A percentile compares a stretch with the other conserved stretches of the same genome.
Evolutionary conservation across 2,888 invertebrate species (phyloP).

Genomic region (Hesperia comma): DNA sequence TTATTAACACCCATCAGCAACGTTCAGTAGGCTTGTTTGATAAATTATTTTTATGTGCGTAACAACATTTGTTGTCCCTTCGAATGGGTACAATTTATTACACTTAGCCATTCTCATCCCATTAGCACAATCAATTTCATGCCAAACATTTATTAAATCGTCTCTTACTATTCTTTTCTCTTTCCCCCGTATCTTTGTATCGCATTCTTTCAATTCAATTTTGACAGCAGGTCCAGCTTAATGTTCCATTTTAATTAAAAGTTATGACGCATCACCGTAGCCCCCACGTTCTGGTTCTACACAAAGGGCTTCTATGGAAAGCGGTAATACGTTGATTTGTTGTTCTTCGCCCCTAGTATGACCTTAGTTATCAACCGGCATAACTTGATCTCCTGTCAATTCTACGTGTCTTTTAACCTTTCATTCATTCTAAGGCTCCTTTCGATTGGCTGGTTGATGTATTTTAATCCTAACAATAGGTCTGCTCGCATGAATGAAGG

Average conservation of each 20-base stretch:
- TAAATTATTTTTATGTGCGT: slow-evolving; percentile 51
- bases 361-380: slow-evolving; percentile 56
- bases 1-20: not conserved
- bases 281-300: slow-evolving; percentile 57
- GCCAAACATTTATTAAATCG: slow-evolving; percentile 62
- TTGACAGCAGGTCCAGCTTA: slow-evolving; percentile 64
- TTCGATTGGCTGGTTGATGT: slow-evolving; percentile 38
- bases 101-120: slow-evolving; percentile 52
- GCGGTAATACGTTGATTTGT: slow-evolving; percentile 70
- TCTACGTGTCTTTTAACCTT: slow-evolving; percentile 36
- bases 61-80: slow-evolving; percentile 62
- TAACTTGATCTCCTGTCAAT: slow-evolving; percentile 53
- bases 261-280: slow-evolving; percentile 74
- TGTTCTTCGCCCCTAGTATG: slow-evolving; percentile 66
- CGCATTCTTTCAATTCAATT: slow-evolving; percentile 31
- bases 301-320: slow-evolving; percentile 57
- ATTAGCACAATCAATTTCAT: slow-evolving; percentile 70
- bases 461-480: slow-evolving; percentile 60
- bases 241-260: slow-evolving; percentile 80
- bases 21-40: slow-evolving; percentile 9
- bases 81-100: slow-evolving; percentile 57
- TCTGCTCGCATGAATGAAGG: slow-evolving; percentile 70
- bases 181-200: not conserved
- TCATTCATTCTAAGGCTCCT: slow-evolving; percentile 47
- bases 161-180: slow-evolving; percentile 53